Conservation (phyloP, 1,140 invertebrate genomes). For the Colletes latitarsis region DNA sequence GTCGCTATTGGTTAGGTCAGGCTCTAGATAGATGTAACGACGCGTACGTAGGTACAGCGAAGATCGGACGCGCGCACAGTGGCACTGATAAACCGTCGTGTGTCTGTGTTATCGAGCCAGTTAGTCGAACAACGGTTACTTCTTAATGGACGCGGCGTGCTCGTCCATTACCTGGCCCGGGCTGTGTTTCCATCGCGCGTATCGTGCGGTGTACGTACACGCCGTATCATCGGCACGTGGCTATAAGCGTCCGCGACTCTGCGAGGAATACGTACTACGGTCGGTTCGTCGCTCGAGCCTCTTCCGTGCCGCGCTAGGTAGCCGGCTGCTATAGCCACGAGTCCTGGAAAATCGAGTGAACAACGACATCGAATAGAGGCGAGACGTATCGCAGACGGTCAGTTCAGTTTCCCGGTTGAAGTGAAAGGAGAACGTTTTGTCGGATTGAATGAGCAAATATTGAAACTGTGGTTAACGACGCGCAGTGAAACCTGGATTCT, state of each 20-base stretch:
- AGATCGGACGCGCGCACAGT: conserved; percentile 6
- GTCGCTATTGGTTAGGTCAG: conserved; percentile 35
- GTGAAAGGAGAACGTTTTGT: conserved; percentile 40
- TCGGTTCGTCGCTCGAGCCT: background rate
- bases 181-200: conserved; percentile 27
- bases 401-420: background rate
- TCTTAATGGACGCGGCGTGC: conserved; percentile 63
- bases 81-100: conserved; percentile 25
- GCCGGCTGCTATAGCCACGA: background rate
- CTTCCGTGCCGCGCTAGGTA: background rate
- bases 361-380: background rate
- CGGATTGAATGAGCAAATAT: conserved; percentile 34
- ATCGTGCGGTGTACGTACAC: conserved; percentile 6
- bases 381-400: background rate
- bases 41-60: background rate
- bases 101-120: conserved; percentile 51
- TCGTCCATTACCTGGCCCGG: conserved; percentile 59
- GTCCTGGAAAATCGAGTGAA: too few relatives aligned
- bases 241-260: conserved; percentile 20
- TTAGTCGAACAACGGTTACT: conserved; percentile 63
- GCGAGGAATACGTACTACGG: background rate
- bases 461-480: conserved; percentile 35
- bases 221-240: conserved; percentile 47
- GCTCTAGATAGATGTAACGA: conserved; percentile 15
- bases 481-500: conserved; percentile 20